Conservation (phyloP, 2,888 invertebrate species). For the Pandemis heparana region DNA sequence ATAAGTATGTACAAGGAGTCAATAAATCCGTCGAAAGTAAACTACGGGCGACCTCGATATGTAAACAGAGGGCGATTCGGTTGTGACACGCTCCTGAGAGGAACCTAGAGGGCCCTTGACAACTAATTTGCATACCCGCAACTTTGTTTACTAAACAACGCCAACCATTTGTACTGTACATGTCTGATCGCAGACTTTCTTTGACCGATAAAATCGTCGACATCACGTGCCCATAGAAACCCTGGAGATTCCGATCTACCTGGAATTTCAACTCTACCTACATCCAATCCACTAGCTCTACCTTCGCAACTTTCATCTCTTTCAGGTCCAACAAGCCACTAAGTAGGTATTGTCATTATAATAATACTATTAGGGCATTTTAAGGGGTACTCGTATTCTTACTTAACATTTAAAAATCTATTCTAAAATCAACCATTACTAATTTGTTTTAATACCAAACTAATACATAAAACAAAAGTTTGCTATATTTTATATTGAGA, state of each 20-base stretch:
- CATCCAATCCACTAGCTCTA: conserved; percentile 6
- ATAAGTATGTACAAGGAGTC: not conserved
- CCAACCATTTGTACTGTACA: conserved; percentile 23
- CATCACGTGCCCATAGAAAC: conserved; percentile 10
- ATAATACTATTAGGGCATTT: conserved; percentile 38
- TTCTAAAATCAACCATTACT: conserved; percentile 37
- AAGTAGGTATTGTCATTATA: conserved; percentile 40
- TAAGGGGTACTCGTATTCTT: conserved; percentile 11
- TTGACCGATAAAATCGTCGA: conserved; percentile 3
- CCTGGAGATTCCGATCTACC: conserved; percentile 15
- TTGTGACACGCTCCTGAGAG: conserved; percentile 9
- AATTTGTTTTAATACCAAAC: conserved; percentile 35
- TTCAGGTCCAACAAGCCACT: conserved; percentile 20
- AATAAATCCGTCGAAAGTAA: conserved; percentile 23
- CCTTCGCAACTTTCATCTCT: not conserved
- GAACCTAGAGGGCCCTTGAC: conserved; percentile 11
- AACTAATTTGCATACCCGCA: conserved; percentile 26
- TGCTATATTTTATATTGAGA: conserved; percentile 33
- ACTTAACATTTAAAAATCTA: conserved; percentile 32
- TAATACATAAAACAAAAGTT: conserved; percentile 29
- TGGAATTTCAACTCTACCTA: conserved; percentile 2
- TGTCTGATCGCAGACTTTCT: not conserved
- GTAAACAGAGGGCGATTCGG: conserved; percentile 13
- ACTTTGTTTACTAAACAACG: conserved; percentile 37
- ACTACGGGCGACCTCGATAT: conserved; percentile 9